Evolutionary conservation across 2,888 invertebrate genomes (phyloP), one percentile per base, ranked within the genome.

Genomic region (Dynastes hyllus): DNA sequence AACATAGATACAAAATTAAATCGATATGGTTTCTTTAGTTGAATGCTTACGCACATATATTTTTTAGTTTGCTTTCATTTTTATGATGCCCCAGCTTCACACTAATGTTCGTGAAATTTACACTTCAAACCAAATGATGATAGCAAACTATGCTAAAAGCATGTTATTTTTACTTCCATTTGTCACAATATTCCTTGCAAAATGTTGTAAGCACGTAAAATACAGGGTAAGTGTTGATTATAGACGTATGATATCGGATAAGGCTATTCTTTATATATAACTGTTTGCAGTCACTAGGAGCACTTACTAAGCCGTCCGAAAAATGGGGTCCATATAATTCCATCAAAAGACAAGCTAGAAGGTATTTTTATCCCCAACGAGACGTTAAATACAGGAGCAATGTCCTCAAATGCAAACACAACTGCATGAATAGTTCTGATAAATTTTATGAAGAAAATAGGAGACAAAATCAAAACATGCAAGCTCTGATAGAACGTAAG

Each of bases 171-270:
- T 82, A n/a, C 53, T 76, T 22, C 82, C 82, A 11, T 71, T 82
- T 45, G 71, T 79, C 58, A 55, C 75, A 8, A 75, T 78, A 16
- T 80, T 82, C 51, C 32, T 79, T n/a, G 78, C 76, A 16, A 81
- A 80, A 69, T 82, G 81, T 70, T 79, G 81, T 29, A 78, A 50
- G 9, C 81, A 81, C 29, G 78, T 81, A 22, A 82, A 81, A 77
- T 76, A 78, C 51, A 78, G 80, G 50, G 82, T 81, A 79, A 76
- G 27, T 73, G 1, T 1, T 37, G 55, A 70, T 4, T 9, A 27
- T 45, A 32, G 13, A 32, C 22, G 9, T 29, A 32, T 0, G 22
- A 63, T 6, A 32, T 29, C 5, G 27, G 2, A 2, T 45, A 63
- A 29, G 2, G 8, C 8, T 63, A 22, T 29, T 22, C 22, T 22